These are phyloP conservation scores for Carettochelys insculpta DNA, from an alignment of 2,113 vertebrate species.

Conservation along the genomic window DNA sequence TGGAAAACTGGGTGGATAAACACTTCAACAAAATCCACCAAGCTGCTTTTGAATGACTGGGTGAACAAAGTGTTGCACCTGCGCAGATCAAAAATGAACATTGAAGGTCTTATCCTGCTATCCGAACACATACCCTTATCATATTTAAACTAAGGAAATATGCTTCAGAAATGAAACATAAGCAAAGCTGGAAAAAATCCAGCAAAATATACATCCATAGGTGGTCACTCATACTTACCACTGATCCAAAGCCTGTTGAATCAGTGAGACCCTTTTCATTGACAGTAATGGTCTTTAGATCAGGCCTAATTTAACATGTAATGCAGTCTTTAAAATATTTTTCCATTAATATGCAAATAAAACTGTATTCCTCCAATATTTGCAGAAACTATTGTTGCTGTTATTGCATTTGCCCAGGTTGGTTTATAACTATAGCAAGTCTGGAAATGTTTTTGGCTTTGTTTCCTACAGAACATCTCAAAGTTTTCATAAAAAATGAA, in stretches of 20 bases:
- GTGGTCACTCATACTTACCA: not conserved
- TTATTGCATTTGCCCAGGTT: not conserved
- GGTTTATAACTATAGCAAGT: not conserved
- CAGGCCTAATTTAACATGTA: not conserved
- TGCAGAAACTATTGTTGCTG: not conserved
- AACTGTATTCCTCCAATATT: not conserved
- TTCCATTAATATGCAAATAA: not conserved
- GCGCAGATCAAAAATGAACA: not conserved
- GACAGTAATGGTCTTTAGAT: not conserved
- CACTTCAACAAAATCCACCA: not conserved
- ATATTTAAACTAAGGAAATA: not conserved
- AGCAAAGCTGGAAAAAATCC: not conserved
- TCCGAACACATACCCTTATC: not conserved
- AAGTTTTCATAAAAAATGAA: not conserved
- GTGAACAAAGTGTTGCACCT: not conserved
- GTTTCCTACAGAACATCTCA: too few relatives aligned
- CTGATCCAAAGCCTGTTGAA: not conserved
- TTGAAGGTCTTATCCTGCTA: not conserved
- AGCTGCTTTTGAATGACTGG: not conserved
- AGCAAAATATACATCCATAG: accelerated
- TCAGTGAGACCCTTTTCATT: not conserved
- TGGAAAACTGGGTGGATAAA: not conserved
- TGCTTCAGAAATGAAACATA: not conserved
- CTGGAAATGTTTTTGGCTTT: too few relatives aligned
- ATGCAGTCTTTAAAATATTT: not conserved